Conservation (phyloP, 2,888 invertebrate species). For the Torymus aiolomorphi region DNA sequence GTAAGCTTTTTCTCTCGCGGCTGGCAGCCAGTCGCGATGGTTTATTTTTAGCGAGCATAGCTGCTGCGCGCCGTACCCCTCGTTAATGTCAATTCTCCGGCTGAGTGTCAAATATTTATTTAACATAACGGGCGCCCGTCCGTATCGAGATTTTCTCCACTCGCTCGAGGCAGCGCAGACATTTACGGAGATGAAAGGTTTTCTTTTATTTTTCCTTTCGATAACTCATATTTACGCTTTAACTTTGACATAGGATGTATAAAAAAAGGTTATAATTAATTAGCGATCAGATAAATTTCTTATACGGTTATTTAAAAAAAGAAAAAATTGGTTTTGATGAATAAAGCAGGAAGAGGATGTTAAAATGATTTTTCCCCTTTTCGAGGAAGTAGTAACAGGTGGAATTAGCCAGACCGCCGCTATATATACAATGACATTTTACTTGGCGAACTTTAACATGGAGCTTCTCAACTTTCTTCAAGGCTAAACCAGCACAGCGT, state of each 20-base stretch:
- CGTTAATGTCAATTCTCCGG: conserved; percentile 23
- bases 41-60: not conserved
- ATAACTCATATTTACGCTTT: not conserved
- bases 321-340: too few species aligned
- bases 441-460: conserved; percentile 17
- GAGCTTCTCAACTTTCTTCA: conserved; percentile 18
- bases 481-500: conserved; percentile 8
- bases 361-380: not conserved
- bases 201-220: not conserved
- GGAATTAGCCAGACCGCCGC: not conserved
- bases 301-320: too few species aligned
- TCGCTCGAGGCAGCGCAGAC: too few species aligned
- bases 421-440: not conserved
- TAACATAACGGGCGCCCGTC: not conserved
- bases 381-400: conserved; percentile 14
- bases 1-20: not conserved
- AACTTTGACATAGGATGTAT: not conserved
- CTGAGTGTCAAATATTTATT: conserved; percentile 25
- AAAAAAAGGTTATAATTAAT: too few species aligned
- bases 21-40: not conserved
- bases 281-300: too few species aligned
- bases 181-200: not conserved
- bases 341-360: too few species aligned
- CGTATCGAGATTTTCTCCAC: too few species aligned
- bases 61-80: not conserved